phyloP scores from a whole-genome alignment of 2,797 vertebrate genomes.

The Ptychadena robeensis region DNA sequence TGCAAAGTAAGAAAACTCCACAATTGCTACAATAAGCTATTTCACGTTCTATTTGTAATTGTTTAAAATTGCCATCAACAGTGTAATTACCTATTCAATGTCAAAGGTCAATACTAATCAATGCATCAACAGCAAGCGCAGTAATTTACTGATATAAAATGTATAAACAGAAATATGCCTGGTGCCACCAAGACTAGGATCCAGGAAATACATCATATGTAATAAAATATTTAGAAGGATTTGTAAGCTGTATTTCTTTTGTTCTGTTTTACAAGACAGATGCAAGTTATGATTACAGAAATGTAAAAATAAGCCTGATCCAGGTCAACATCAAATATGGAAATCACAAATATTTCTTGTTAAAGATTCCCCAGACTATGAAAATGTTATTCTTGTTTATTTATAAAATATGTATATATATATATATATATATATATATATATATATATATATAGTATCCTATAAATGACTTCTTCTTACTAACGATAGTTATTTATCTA shows the following conservation, averaged over 20 bases:
- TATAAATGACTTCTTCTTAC: too few relatives aligned
- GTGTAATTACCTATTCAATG: conserved; percentile 13
- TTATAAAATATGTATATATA: too few relatives aligned
- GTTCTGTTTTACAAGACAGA: conserved; percentile 8
- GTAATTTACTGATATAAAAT: conserved; percentile 29
- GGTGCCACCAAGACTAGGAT: conserved; percentile 43
- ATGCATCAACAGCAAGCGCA: conserved; percentile 20
- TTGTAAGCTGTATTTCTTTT: conserved; percentile 28
- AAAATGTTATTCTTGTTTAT: too few relatives aligned
- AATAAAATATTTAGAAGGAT: conserved; percentile 43
- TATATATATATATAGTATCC: too few relatives aligned
- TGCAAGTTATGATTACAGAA: neutral
- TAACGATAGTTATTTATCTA: too few relatives aligned
- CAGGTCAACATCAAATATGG: neutral
- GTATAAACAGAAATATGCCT: conserved; percentile 31
- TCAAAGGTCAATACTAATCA: conserved; percentile 31
- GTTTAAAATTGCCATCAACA: conserved; percentile 1
- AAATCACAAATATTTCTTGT: neutral
- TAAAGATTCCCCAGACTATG: neutral
- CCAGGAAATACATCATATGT: conserved; percentile 18
- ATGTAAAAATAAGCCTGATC: neutral
- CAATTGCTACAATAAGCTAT: neutral
- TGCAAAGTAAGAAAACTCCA: neutral
- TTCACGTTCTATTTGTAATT: neutral
- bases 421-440: too few relatives aligned